Percentiles rank a stretch among this genome's conserved stretches.
phyloP scores from a whole-genome alignment of 2,113 vertebrate genomes.

The Phaethon lepturus region DNA sequence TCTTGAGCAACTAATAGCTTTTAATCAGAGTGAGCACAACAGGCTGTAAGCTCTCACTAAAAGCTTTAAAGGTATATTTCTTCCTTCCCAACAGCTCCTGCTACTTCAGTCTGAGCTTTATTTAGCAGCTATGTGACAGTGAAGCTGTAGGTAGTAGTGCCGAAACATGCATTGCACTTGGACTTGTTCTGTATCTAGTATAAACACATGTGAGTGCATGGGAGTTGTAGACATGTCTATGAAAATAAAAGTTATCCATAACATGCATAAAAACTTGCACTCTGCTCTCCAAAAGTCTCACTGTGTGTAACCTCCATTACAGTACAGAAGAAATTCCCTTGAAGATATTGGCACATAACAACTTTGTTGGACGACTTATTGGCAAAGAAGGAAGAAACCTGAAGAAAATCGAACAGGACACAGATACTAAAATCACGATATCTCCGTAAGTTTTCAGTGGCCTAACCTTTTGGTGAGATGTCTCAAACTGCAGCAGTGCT shows the following conservation, averaged over 20 bases:
- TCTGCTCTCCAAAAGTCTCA: conserved; percentile 2
- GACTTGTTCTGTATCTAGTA: background rate
- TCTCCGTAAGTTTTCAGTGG: conserved; percentile 86
- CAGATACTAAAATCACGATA: conserved; percentile 97
- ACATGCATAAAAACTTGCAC: background rate
- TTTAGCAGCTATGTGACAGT: background rate
- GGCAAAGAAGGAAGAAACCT: conserved; percentile 98
- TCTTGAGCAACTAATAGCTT: background rate
- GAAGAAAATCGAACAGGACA: conserved; percentile 98
- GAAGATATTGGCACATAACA: conserved; percentile 98
- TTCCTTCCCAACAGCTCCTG: background rate
- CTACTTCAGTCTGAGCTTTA: background rate
- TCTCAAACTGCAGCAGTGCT: background rate
- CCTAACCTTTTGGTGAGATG: background rate
- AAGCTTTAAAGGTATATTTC: background rate
- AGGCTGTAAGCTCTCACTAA: background rate
- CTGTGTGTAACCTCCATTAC: conserved; percentile 38
- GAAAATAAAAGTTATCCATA: background rate
- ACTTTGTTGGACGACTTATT: conserved; percentile 96
- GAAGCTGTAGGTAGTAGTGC: background rate
- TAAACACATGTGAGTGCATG: background rate
- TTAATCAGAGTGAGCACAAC: background rate
- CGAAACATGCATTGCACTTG: background rate
- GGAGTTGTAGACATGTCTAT: background rate
- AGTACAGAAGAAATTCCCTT: conserved; percentile 97